Conservation (phyloP, 2,113 vertebrate genomes). For the Cervus canadensis region DNA sequence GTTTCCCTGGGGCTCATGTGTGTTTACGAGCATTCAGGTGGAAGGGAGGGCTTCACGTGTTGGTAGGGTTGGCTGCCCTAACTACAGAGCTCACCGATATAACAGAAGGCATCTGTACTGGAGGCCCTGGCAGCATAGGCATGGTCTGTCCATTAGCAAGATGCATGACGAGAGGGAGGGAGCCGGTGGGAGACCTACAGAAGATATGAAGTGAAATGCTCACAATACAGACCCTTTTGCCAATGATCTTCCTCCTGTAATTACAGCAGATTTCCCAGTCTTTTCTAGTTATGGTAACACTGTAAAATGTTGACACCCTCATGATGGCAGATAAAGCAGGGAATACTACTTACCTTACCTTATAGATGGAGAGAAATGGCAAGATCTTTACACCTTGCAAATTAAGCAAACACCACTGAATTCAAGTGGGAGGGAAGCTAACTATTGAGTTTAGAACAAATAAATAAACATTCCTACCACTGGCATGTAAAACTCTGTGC, state of each 20-base stretch:
- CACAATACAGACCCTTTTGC: constrained; percentile 5
- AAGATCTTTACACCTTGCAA: constrained; percentile 34
- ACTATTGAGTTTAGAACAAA: constrained; percentile 17
- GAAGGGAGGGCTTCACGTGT: constrained; percentile 23
- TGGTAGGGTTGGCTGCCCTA: background rate
- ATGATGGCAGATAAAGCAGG: constrained; percentile 20
- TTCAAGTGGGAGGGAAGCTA: constrained; percentile 20
- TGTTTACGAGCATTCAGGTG: constrained; percentile 42
- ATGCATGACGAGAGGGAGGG: constrained; percentile 95
- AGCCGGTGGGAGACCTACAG: constrained; percentile 90
- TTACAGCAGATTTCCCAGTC: background rate
- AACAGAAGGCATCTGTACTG: constrained; percentile 95
- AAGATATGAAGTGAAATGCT: constrained; percentile 46
- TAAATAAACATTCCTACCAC: background rate
- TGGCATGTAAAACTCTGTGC: background rate
- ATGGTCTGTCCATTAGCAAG: constrained; percentile 94
- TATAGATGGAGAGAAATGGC: background rate
- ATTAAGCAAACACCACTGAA: constrained; percentile 11
- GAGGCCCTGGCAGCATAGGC: constrained; percentile 92
- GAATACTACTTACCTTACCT: background rate
- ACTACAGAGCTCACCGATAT: constrained; percentile 89
- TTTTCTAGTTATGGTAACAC: background rate
- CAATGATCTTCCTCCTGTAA: constrained; percentile 13
- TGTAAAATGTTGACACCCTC: background rate
- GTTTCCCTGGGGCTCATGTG: constrained; percentile 21